Percentiles rank a stretch among this genome's conserved stretches.
Evolutionary conservation across 1,140 invertebrate genomes (phyloP).

Genomic region (Calephelis nemesis): DNA sequence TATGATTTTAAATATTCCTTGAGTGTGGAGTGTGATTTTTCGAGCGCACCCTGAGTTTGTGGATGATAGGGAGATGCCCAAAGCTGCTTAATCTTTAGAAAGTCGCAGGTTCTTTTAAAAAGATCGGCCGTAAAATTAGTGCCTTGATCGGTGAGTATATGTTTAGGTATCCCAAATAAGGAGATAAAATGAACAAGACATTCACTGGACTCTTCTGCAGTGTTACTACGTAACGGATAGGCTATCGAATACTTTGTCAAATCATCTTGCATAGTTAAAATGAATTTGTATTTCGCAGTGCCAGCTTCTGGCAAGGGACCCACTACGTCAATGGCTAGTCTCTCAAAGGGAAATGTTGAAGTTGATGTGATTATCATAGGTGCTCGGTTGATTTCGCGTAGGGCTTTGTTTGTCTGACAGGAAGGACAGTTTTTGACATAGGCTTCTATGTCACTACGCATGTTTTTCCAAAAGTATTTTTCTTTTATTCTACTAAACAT

Average conservation of each 20-base stretch:
- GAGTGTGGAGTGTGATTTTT: conserved; percentile 10
- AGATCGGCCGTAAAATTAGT: too few relatives aligned
- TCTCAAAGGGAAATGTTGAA: too few relatives aligned
- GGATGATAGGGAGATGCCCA: conserved; percentile 27
- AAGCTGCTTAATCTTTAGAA: too few relatives aligned
- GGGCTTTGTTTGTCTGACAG: too few relatives aligned
- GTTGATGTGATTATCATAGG: too few relatives aligned
- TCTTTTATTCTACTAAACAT: conserved; percentile 30
- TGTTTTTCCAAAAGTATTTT: conserved; percentile 37
- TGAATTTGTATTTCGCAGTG: conserved; percentile 27
- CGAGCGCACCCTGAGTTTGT: conserved; percentile 10
- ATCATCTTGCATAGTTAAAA: conserved; percentile 30
- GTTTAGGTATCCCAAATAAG: conserved; percentile 26
- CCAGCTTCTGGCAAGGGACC: conserved; percentile 24
- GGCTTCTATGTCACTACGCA: conserved; percentile 36
- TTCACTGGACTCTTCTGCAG: conserved; percentile 23
- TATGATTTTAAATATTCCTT: conserved; percentile 37
- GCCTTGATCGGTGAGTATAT: too few relatives aligned
- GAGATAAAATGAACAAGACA: conserved; percentile 25
- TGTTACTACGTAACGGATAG: conserved; percentile 19
- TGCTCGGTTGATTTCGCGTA: too few relatives aligned
- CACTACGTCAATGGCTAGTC: too few relatives aligned
- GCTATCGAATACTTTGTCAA: conserved; percentile 28
- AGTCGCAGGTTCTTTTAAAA: too few relatives aligned
- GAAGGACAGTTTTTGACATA: too few relatives aligned